Conservation (phyloP, 2,888 invertebrate genomes). For the Ormyrus thymus region DNA sequence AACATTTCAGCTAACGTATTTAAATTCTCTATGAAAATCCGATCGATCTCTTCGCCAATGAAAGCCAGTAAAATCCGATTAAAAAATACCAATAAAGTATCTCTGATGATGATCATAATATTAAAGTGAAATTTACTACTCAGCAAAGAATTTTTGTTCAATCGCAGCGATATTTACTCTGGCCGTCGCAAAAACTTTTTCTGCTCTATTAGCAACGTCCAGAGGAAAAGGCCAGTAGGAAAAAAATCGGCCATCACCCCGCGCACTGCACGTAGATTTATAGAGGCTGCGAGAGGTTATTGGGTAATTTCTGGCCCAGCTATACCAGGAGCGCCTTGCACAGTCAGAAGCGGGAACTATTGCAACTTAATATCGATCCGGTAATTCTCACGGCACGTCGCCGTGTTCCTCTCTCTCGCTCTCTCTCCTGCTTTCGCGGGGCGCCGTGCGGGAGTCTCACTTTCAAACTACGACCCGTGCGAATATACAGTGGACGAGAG, state of each 20-base stretch:
- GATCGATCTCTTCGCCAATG: constrained; percentile 28
- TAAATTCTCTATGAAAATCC: constrained; percentile 35
- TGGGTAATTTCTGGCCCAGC: constrained; percentile 29
- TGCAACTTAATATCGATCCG: constrained; percentile 73
- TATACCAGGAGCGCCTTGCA: constrained; percentile 65
- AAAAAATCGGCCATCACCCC: not conserved
- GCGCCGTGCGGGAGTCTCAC: constrained; percentile 60
- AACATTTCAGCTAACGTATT: constrained; percentile 30
- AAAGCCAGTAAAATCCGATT: too few species aligned
- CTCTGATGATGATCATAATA: too few species aligned
- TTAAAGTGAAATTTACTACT: too few species aligned
- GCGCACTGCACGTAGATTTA: constrained; percentile 7
- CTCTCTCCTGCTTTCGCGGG: constrained; percentile 41
- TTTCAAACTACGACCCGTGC: constrained; percentile 65
- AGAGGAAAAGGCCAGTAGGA: not conserved
- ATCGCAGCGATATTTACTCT: too few species aligned
- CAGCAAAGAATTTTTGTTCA: too few species aligned
- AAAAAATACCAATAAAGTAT: too few species aligned
- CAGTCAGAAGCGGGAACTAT: constrained; percentile 70
- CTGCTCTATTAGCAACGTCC: too few species aligned
- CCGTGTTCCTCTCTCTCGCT: constrained; percentile 43
- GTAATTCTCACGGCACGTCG: constrained; percentile 68
- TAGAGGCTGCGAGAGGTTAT: constrained; percentile 20
- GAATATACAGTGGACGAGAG: constrained; percentile 36
- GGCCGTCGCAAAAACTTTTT: too few species aligned